These are phyloP conservation scores for Tympanuchus pallidicinctus DNA, from an alignment of 2,113 vertebrate genomes.

Conservation along the genomic window DNA sequence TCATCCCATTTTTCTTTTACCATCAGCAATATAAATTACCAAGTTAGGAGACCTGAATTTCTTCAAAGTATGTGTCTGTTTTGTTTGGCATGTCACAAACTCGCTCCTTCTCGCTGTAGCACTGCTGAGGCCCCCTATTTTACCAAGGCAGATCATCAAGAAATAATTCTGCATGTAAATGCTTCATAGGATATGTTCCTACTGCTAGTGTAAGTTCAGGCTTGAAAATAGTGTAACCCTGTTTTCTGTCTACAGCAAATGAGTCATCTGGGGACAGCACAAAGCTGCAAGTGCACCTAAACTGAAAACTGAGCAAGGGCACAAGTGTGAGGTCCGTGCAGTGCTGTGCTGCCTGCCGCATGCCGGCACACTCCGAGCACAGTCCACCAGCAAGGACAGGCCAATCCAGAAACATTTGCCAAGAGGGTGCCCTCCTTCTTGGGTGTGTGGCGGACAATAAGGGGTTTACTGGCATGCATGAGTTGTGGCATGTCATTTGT, in stretches of 20 bases:
- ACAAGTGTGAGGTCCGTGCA: not conserved
- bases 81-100: not conserved
- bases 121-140: not conserved
- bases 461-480: accelerated
- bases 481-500: not conserved
- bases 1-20: not conserved
- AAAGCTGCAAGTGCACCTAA: not conserved
- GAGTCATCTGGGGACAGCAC: not conserved
- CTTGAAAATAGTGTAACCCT: not conserved
- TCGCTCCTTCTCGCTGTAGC: not conserved
- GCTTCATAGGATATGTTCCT: not conserved
- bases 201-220: not conserved
- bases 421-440: not conserved
- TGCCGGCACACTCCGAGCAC: too few species aligned
- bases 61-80: not conserved
- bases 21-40: not conserved
- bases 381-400: not conserved
- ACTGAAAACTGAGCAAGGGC: not conserved
- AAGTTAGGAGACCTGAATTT: not conserved
- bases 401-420: accelerated
- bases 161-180: not conserved
- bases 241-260: not conserved
- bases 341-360: not conserved
- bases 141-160: not conserved
- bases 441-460: accelerated